Evolutionary conservation across 30 jellyfish, hydroid and myxozoan genomes (phyloP), one percentile per base, ranked within the genome.

Genomic region (Aurelia aurita): DNA sequence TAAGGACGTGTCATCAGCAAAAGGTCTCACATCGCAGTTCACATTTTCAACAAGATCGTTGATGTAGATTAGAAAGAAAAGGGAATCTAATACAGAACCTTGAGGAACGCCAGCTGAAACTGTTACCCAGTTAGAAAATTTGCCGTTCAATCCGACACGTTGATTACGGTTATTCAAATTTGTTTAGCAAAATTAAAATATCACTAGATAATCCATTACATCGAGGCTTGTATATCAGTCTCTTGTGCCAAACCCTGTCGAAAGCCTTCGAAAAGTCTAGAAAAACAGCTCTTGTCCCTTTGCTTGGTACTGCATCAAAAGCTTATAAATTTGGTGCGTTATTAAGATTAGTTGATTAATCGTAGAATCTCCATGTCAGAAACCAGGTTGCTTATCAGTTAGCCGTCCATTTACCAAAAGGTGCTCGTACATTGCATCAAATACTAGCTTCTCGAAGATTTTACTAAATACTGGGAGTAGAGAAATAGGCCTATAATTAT

Each of bases 11-110:
- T n/a, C n/a, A n/a, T n/a, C n/a, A n/a, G n/a, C n/a, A n/a, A n/a
- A n/a, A n/a, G n/a, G n/a, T n/a, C n/a, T n/a, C n/a, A n/a, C n/a
- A n/a, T n/a, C n/a, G n/a, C n/a, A n/a, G n/a, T n/a, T n/a, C n/a
- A n/a, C n/a, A n/a, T n/a, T n/a, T n/a, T n/a, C n/a, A n/a, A n/a
- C n/a, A n/a, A n/a, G n/a, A n/a, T n/a, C n/a, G n/a, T n/a, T n/a
- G n/a, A n/a, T n/a, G n/a, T n/a, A n/a, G n/a, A n/a, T n/a, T n/a
- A n/a, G n/a, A n/a, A n/a, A n/a, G n/a, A n/a, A n/a, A n/a, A n/a
- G n/a, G n/a, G n/a, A n/a, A n/a, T n/a, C n/a, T n/a, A 29, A 23
- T 10, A 76, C 87, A 53, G 87, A 76, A 16, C 87, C 87, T 76
- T 76, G 28, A 14, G 79, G 77, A 54, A 53, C 59, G 16, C 58